Evolutionary conservation across 2,113 vertebrate genomes (phyloP), one percentile per base, ranked within the genome.

Genomic region (Oxyruncus cristatus): DNA sequence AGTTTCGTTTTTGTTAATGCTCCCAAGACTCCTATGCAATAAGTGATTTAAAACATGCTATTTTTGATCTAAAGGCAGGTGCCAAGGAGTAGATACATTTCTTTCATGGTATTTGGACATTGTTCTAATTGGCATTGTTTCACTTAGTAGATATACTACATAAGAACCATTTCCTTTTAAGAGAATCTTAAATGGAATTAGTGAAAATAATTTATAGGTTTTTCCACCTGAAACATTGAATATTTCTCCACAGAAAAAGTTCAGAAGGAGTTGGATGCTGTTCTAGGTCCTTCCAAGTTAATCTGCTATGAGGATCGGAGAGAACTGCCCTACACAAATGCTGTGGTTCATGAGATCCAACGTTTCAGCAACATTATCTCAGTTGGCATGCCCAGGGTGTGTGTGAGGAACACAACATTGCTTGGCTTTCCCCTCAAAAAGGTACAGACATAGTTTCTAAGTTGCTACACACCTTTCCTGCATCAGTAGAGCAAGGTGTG

Each of bases 211-310:
- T 56, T 65, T 15, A 41, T 67, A 15, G 2, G 11, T 72, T 89
- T 93, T 91, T 62, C 39, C 6, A 12, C 35, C 42, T 91, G 52
- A 47, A 72, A 75, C 32, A 22, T 19, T 27, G 77, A 85, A 17
- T 92, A 14, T 72, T 92, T 88, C 33, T 92, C 50, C 3, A 4
- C 88, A 98, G 97, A 97, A 52, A 96, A 88, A 72, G 96, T 97
- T 63, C 97, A 98, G 84, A 92, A 95, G 85, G 98, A 98, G 86
- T 81, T 98, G 73, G 97, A 97, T 16, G 12, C 42, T 0, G 63
- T 96, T 47, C 27, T 98, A 76, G 76, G 92, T 12, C 58, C 86
- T 13, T 92, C 87, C 65, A 49, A 59, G 27, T 53, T 70, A 32
- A 66, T 98, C 56, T 73, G 80, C 87, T 97, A 97, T 0, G 91